Evolutionary conservation across 2,888 invertebrate species (phyloP), one percentile per base, ranked within the genome.

Genomic region (Scaptomyza polygonia): DNA sequence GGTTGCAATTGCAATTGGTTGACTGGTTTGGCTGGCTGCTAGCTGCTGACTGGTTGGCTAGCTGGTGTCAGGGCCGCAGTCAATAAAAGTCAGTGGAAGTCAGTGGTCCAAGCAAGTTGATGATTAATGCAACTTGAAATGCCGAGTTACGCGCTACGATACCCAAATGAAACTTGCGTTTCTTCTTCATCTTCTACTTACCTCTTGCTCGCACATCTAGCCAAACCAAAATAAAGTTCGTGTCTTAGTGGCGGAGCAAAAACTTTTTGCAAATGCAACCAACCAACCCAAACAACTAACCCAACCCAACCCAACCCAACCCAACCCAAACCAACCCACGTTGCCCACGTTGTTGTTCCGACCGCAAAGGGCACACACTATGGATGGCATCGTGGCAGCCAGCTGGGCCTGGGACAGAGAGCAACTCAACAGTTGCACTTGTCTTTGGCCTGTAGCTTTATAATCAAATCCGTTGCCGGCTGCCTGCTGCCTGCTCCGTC

Each of bases 41-140:
- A 45, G 45, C 6, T 18, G 8, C 4, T 14, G 36, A 8, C 8
- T 36, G 14, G 14, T 12, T 49, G 34, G 62, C 9, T 44, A 45
- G 40, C 4, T 18, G 27, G 21, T 36, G 44, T 52, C 25, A 34
- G 53, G 27, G 39, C 59, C 68, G 55, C 56, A 76, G 83, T 81
- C 80, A 86, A 81, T 81, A 86, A 81, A 81, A 83, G 86, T 83
- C 73, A 49, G 63, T 62, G 66, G 16, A 49, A 58, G 74, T 67
- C 71, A 70, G 71, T 58, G 67, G 82, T 68, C 61, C 72, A 64
- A 81, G 55, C 78, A 80, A 79, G 77, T 66, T 84, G 86, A 81
- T 81, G 81, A 81, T 81, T 81, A 86, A 81, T 81, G 86, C 81
- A 82, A 76, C 62, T 73, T 61, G 73, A 83, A 81, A 72, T 72